These are phyloP conservation scores for Dioctria linearis DNA, from an alignment of 2,888 invertebrate species.

Conservation along the genomic window DNA sequence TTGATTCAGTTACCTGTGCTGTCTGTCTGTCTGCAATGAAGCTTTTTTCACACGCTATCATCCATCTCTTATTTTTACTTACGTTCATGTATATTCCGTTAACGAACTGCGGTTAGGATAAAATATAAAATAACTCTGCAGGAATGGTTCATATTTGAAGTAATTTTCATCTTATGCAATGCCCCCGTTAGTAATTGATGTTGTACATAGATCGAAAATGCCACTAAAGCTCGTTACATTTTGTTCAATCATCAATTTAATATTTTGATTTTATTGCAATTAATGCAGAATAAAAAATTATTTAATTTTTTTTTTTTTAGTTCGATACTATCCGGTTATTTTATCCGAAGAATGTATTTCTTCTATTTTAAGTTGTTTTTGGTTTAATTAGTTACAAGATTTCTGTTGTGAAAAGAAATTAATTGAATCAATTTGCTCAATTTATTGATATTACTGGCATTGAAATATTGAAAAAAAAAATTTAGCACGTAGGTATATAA, in stretches of 20 bases:
- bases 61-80: slow-evolving; percentile 35
- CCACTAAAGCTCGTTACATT: slow-evolving; percentile 7
- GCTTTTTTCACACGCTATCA: slow-evolving; percentile 10
- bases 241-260: slow-evolving; percentile 36
- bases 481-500: no score
- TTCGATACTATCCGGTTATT: no score
- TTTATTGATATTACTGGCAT: no score
- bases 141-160: not conserved
- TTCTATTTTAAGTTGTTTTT: no score
- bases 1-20: slow-evolving; percentile 21
- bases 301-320: no score
- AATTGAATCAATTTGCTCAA: no score
- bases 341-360: no score
- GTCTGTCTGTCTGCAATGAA: not conserved
- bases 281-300: not conserved
- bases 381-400: no score
- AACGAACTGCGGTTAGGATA: not conserved
- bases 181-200: not conserved
- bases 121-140: not conserved
- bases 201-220: not conserved
- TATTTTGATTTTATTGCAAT: slow-evolving; percentile 2
- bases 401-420: no score
- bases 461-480: no score
- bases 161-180: slow-evolving; percentile 34
- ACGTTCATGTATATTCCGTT: not conserved